These are phyloP conservation scores for Poecile montanus DNA, from an alignment of 2,797 vertebrate genomes.

Conservation along the genomic window DNA sequence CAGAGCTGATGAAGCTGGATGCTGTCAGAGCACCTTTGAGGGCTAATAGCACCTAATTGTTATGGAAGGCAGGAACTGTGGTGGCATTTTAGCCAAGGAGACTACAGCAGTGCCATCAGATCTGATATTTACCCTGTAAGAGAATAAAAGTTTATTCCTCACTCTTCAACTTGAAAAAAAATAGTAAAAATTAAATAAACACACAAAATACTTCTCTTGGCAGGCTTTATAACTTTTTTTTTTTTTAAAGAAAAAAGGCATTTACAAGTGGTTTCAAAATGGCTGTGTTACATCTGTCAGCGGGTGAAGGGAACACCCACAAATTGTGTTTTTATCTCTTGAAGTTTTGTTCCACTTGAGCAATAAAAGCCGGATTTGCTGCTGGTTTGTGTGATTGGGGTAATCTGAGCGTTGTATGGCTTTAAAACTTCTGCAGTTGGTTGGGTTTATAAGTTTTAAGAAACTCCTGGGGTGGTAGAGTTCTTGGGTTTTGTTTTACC, in stretches of 20 bases:
- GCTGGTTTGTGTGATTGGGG: constrained; percentile 59
- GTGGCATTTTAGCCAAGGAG: neutral
- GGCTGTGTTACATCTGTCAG: constrained; percentile 75
- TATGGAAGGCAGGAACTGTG: neutral
- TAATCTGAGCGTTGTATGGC: constrained; percentile 28
- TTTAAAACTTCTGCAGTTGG: constrained; percentile 51
- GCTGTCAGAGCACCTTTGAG: constrained; percentile 32
- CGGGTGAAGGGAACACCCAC: constrained; percentile 74
- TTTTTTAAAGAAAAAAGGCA: constrained; percentile 36
- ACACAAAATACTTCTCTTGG: constrained; percentile 64
- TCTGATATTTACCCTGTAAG: constrained; percentile 17
- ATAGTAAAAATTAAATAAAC: constrained; percentile 66
- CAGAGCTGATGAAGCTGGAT: neutral
- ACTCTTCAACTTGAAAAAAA: constrained; percentile 54
- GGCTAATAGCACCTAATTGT: constrained; percentile 37
- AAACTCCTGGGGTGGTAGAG: constrained; percentile 30
- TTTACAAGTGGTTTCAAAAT: constrained; percentile 76
- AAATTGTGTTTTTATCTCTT: constrained; percentile 74
- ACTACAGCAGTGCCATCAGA: neutral
- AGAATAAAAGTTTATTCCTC: constrained; percentile 58
- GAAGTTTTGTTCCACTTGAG: constrained; percentile 73
- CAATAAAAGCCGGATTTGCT: constrained; percentile 67
- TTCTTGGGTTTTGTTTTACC: constrained; percentile 37
- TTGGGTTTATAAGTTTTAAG: constrained; percentile 53
- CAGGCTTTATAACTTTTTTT: constrained; percentile 49